Conservation (phyloP, 2,113 vertebrate genomes). For the Benthochromis sp. region DNA sequence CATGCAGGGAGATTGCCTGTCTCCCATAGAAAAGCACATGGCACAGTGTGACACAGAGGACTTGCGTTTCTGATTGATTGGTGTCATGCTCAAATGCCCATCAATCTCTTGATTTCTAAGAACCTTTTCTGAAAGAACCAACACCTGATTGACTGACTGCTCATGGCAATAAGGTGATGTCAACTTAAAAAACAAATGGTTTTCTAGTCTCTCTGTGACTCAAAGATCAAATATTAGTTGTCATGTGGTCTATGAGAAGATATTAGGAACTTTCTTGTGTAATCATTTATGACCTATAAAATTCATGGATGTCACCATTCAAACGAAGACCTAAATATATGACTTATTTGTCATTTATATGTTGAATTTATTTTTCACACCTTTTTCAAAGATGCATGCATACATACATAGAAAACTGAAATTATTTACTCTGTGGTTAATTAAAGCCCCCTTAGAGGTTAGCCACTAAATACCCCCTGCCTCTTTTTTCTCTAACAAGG, state of each 20-base stretch:
- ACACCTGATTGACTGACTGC: not conserved
- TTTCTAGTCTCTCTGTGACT: slow-evolving; percentile 22
- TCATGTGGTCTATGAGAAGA: slow-evolving; percentile 31
- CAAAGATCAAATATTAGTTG: slow-evolving; percentile 55
- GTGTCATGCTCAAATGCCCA: slow-evolving; percentile 60
- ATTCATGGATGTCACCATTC: slow-evolving; percentile 48
- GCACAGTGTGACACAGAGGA: slow-evolving; percentile 35
- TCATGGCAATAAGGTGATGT: not conserved
- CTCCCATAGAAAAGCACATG: slow-evolving; percentile 47
- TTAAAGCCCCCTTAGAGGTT: slow-evolving; percentile 34
- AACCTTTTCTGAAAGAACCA: slow-evolving; percentile 33
- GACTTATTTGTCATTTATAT: not conserved
- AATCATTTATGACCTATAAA: slow-evolving; percentile 59
- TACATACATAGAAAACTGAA: not conserved
- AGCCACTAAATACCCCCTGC: slow-evolving; percentile 42
- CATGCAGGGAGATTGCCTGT: slow-evolving; percentile 58
- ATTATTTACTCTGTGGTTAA: slow-evolving; percentile 19
- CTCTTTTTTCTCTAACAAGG: slow-evolving; percentile 44
- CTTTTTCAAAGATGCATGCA: not conserved
- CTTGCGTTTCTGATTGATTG: slow-evolving; percentile 65
- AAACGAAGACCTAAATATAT: slow-evolving; percentile 49
- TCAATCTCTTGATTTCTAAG: slow-evolving; percentile 52
- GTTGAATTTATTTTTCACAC: not conserved
- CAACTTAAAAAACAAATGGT: not conserved
- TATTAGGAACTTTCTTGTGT: slow-evolving; percentile 35